These are phyloP conservation scores for Hoplostethus mediterraneus DNA, from an alignment of 2,797 vertebrate genomes.

Conservation along the genomic window DNA sequence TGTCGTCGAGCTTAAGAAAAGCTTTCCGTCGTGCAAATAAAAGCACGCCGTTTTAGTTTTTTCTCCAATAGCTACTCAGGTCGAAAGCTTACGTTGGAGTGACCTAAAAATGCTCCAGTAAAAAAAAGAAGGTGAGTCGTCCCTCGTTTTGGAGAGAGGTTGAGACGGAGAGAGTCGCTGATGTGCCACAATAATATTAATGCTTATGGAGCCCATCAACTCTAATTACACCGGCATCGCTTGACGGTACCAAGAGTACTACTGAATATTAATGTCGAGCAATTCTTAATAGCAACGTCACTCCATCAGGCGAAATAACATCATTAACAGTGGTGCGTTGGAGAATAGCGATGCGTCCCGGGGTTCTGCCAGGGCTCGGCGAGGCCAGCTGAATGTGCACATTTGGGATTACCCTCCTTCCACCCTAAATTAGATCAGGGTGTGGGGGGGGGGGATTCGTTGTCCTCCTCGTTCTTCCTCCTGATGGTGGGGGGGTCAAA, in stretches of 20 bases:
- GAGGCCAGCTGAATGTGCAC: slow-evolving; percentile 71
- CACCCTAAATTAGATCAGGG: slow-evolving; percentile 73
- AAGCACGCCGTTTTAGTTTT: background rate
- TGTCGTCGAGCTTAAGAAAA: slow-evolving; percentile 12
- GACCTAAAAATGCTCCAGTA: slow-evolving; percentile 17
- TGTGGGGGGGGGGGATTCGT: slow-evolving; percentile 45
- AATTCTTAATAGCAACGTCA: slow-evolving; percentile 72
- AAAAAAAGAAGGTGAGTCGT: slow-evolving; percentile 37
- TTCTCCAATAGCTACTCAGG: background rate
- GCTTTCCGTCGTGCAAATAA: background rate
- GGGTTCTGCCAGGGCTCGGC: slow-evolving; percentile 62
- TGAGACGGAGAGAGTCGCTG: slow-evolving; percentile 62
- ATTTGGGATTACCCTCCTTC: slow-evolving; percentile 42
- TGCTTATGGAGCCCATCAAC: slow-evolving; percentile 77
- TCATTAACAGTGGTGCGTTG: slow-evolving; percentile 72
- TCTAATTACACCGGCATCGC: slow-evolving; percentile 75
- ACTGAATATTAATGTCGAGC: slow-evolving; percentile 82
- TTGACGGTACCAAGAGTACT: slow-evolving; percentile 63
- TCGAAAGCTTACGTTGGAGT: slow-evolving; percentile 10
- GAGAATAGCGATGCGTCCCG: slow-evolving; percentile 78
- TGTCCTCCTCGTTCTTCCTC: slow-evolving; percentile 51
- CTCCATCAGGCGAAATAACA: slow-evolving; percentile 81
- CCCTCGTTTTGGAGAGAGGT: slow-evolving; percentile 49
- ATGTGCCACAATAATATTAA: slow-evolving; percentile 75
- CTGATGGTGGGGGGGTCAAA: slow-evolving; percentile 66